A percentile compares a stretch with the other conserved stretches of the same genome.
phyloP scores from a whole-genome alignment of 1,140 invertebrate genomes.

The Hycleus phaleratus region DNA sequence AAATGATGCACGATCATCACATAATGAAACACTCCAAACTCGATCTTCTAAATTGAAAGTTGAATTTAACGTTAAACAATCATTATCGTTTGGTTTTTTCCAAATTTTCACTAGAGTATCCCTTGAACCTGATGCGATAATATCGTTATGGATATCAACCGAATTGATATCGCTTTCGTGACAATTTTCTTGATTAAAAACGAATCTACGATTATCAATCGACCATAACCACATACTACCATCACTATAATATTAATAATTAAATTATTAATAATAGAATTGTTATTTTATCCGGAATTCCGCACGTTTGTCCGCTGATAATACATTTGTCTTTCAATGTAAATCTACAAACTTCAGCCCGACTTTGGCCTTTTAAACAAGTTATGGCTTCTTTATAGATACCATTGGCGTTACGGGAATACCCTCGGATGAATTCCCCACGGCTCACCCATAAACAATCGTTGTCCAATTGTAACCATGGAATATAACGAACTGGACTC shows the following conservation, averaged over 20 bases:
- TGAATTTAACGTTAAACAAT: not conserved
- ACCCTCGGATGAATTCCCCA: conserved; percentile 22
- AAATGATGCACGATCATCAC: conserved; percentile 7
- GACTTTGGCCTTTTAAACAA: conserved; percentile 1
- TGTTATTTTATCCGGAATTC: not conserved
- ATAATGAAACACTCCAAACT: conserved; percentile 27
- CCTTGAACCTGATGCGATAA: conserved; percentile 20
- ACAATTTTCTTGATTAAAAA: conserved; percentile 10
- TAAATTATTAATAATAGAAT: not conserved
- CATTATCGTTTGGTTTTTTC: not conserved
- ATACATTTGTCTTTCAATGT: conserved; percentile 21
- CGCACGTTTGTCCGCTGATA: conserved; percentile 25
- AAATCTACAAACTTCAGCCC: conserved; percentile 26
- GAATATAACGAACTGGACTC: conserved; percentile 23
- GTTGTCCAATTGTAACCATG: conserved; percentile 24
- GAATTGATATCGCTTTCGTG: conserved; percentile 16
- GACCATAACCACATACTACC: conserved; percentile 17
- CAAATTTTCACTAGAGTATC: conserved; percentile 23
- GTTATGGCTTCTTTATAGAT: conserved; percentile 14
- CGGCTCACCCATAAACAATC: conserved; percentile 27
- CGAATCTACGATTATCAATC: conserved; percentile 6
- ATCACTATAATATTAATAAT: conserved; percentile 16
- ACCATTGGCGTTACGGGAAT: conserved; percentile 18
- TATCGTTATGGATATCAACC: conserved; percentile 19
- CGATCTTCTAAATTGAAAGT: conserved; percentile 11